These are phyloP conservation scores for Tetragonula carbonaria DNA, from an alignment of 2,888 invertebrate species.

Conservation along the genomic window DNA sequence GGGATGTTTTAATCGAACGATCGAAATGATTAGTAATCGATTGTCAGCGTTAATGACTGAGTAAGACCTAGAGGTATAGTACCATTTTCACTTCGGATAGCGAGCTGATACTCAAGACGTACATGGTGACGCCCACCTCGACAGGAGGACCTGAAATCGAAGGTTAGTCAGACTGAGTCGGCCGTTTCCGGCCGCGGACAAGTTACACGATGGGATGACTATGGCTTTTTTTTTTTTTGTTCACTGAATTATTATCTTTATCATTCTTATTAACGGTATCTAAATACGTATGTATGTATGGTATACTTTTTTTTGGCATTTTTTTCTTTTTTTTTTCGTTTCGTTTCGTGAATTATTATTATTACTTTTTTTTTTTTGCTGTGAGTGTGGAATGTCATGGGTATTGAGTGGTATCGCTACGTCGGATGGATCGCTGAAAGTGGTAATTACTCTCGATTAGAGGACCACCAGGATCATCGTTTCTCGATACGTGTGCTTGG, in stretches of 20 bases:
- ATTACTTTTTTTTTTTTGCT: conserved; percentile 56
- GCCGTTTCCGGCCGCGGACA: conserved; percentile 72
- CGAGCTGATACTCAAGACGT: conserved; percentile 92
- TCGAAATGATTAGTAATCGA: conserved; percentile 68
- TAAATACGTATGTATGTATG: conserved; percentile 23
- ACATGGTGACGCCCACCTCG: conserved; percentile 92
- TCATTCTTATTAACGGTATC: conserved; percentile 36
- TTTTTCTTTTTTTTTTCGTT: conserved; percentile 33
- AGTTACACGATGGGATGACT: conserved; percentile 70
- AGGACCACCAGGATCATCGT: conserved; percentile 57
- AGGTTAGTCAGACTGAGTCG: conserved; percentile 83
- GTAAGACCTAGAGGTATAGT: conserved; percentile 84
- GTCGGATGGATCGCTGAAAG: conserved; percentile 74
- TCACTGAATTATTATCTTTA: conserved; percentile 53
- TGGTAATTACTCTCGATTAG: conserved; percentile 70
- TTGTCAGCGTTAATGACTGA: conserved; percentile 76
- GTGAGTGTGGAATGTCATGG: conserved; percentile 66
- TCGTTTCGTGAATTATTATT: conserved; percentile 50
- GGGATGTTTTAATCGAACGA: conserved; percentile 66
- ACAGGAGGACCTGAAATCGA: conserved; percentile 90
- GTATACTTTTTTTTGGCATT: conserved; percentile 11
- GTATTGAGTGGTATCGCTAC: conserved; percentile 63
- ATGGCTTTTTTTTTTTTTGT: conserved; percentile 57
- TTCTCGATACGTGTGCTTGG: conserved; percentile 63
- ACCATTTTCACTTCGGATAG: conserved; percentile 94